These are phyloP conservation scores for Drosophila setosimentum DNA, from an alignment of 2,888 invertebrate species.

Conservation along the genomic window DNA sequence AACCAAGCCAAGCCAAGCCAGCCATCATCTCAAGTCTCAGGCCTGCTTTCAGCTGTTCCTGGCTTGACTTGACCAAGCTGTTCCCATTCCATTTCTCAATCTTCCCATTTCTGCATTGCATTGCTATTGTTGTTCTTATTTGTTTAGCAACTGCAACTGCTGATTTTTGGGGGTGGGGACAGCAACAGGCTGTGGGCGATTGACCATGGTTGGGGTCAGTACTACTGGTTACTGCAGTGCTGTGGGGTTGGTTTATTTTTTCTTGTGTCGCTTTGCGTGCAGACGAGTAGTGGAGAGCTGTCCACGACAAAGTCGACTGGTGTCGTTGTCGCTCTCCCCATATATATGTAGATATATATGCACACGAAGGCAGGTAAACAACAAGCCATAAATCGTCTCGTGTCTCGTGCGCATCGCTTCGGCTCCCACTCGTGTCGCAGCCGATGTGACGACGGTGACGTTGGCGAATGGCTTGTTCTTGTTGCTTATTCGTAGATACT, in stretches of 20 bases:
- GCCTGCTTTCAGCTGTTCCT: conserved; percentile 20
- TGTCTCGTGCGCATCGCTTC: conserved; percentile 48
- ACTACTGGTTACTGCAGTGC: conserved; percentile 28
- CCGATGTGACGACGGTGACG: conserved; percentile 40
- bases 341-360: not conserved
- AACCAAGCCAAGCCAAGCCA: conserved; percentile 8
- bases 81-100: conserved; percentile 21
- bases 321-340: conserved; percentile 33
- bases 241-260: conserved; percentile 56
- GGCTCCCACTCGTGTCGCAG: conserved; percentile 63
- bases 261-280: conserved; percentile 11
- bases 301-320: conserved; percentile 38
- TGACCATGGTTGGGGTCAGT: conserved; percentile 39
- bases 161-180: conserved; percentile 14
- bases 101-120: not conserved
- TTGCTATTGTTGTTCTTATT: conserved; percentile 15
- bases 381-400: conserved; percentile 82
- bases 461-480: conserved; percentile 74
- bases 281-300: conserved; percentile 44
- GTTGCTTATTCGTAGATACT: conserved; percentile 82
- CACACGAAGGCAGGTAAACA: conserved; percentile 83
- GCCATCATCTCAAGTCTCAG: conserved; percentile 50
- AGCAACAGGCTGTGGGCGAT: conserved; percentile 65
- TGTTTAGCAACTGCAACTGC: conserved; percentile 43
- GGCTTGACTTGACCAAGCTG: conserved; percentile 31